A percentile compares a stretch with the other conserved stretches of the same genome.
Evolutionary conservation across 1,140 invertebrate species (phyloP).

Genomic region (Bicyclus anynana): DNA sequence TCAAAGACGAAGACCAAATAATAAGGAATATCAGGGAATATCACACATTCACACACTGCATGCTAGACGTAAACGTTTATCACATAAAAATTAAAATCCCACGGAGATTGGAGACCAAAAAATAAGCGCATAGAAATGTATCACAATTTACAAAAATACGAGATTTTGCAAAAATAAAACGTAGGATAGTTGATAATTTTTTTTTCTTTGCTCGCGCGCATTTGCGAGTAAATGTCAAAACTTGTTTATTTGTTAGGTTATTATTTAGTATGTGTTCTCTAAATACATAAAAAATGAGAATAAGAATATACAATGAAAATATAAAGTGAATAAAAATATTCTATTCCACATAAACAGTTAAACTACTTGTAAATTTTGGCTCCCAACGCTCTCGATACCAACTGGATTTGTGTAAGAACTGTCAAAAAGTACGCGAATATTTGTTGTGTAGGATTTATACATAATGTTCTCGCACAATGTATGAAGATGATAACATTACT

Average conservation of each 20-base stretch:
- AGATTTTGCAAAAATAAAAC: conserved; percentile 13
- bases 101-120: too few relatives aligned
- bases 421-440: conserved; percentile 72
- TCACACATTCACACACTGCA: too few relatives aligned
- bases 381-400: conserved; percentile 39
- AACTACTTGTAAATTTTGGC: neutral
- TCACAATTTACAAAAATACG: neutral
- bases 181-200: conserved; percentile 14
- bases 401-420: conserved; percentile 48
- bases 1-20: too few relatives aligned
- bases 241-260: conserved; percentile 67
- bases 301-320: conserved; percentile 9
- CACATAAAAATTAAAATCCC: too few relatives aligned
- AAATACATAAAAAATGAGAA: neutral
- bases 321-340: neutral
- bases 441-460: conserved; percentile 50
- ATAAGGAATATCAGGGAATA: too few relatives aligned
- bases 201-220: conserved; percentile 47
- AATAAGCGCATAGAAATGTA: too few relatives aligned
- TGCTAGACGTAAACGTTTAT: too few relatives aligned
- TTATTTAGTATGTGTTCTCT: too few relatives aligned
- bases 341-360: neutral
- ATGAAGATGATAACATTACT: conserved; percentile 72
- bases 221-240: conserved; percentile 58
- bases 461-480: conserved; percentile 73